A percentile compares a stretch with the other conserved stretches of the same genome.
Evolutionary conservation across 2,113 vertebrate genomes (phyloP).

Genomic region (Labeo rohita): DNA sequence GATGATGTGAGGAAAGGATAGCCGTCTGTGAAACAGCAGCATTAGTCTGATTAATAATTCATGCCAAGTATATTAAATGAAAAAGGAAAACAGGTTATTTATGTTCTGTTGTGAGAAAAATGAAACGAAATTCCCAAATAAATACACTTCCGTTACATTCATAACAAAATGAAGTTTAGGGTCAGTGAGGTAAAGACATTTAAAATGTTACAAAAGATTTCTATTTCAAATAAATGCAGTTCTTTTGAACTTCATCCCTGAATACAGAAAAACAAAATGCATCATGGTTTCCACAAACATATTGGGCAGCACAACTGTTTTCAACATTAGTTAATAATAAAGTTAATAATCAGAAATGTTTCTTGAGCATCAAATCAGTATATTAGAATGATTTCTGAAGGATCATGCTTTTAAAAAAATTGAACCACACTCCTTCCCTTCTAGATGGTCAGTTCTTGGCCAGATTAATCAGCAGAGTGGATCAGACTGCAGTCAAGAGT

Average conservation of each 20-base stretch:
- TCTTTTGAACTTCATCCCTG: neutral
- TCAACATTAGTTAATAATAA: neutral
- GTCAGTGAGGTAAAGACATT: neutral
- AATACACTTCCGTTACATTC: neutral
- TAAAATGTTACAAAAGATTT: neutral
- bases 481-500: neutral
- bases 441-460: neutral
- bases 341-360: neutral
- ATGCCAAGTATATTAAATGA: neutral
- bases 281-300: neutral
- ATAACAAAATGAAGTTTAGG: neutral
- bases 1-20: neutral
- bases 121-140: neutral
- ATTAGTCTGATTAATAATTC: conserved; percentile 8
- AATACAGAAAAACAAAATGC: neutral
- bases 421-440: neutral
- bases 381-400: neutral
- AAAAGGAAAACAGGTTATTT: neutral
- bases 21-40: neutral
- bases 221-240: neutral
- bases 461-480: neutral
- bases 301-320: neutral
- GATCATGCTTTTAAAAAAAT: neutral
- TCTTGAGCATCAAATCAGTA: neutral
- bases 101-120: neutral